phyloP scores from a whole-genome alignment of 2,113 vertebrate species.

The Ivindomyrus marchei region DNA sequence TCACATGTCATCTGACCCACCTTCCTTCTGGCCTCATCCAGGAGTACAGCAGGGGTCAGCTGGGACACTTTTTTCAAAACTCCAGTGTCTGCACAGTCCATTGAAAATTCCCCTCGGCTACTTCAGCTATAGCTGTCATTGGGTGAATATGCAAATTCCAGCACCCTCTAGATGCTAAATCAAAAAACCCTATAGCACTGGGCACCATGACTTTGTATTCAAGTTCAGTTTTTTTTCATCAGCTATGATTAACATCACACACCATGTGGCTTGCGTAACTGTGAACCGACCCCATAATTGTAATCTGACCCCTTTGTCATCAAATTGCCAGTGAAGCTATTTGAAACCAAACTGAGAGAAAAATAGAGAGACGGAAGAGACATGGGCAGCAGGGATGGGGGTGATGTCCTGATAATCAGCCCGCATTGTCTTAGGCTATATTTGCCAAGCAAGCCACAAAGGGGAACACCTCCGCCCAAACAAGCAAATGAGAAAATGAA shows the following conservation, averaged over 20 bases:
- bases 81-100: background rate
- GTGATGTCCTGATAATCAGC: background rate
- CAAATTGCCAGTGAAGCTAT: background rate
- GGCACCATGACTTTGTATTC: background rate
- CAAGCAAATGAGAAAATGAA: slow-evolving; percentile 14
- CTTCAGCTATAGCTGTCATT: background rate
- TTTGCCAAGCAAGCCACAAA: background rate
- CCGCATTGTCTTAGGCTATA: background rate
- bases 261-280: background rate
- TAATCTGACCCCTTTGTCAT: background rate
- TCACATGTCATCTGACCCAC: background rate
- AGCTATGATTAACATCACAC: background rate
- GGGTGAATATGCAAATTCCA: background rate
- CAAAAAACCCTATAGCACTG: background rate
- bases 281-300: background rate
- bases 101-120: background rate
- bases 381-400: slow-evolving; percentile 3
- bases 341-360: background rate
- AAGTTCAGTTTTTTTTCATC: background rate
- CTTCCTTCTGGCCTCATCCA: background rate
- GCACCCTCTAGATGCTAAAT: background rate
- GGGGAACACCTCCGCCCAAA: background rate
- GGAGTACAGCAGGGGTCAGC: background rate
- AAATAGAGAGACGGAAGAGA: background rate
- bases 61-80: background rate